Evolutionary conservation across 2,888 invertebrate genomes (phyloP), one percentile per base, ranked within the genome.

Genomic region (Mongoloraphidia duomilia): DNA sequence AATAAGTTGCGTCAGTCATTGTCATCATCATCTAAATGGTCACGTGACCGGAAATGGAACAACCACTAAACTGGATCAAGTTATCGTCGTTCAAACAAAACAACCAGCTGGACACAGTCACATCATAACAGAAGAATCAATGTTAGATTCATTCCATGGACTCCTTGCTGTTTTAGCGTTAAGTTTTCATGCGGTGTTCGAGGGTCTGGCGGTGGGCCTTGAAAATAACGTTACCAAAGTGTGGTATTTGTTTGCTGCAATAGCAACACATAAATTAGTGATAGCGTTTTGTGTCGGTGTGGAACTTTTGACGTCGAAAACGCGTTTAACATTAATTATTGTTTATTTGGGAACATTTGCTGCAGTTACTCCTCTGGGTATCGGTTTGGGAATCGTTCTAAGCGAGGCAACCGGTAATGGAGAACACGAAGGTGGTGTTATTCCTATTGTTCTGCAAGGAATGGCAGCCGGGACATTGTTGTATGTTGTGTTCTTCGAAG

Each of bases 401-500:
- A 70, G 69, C 53, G 70, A 68, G 42, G 65, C 65, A 11, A 61
- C 59, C 43, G 59, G 61, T 34, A 62, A 62, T 6, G 57, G 63
- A 38, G 63, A 63, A 45, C 64, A 67, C 48, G 60, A 66, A 6
- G 67, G 67, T 3, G 26, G 26, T 6, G 65, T 73, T 0, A 68
- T 71, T 0, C 72, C 74, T 8, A 71, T 75, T 4, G 70, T 76
- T 14, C 66, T 78, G 2, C 82, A 85, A 64, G 84, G 83, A 8
- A 74, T 86, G 69, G 85, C 86, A 0, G 81, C 82, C 45, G 87
- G 87, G 8, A 87, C 87, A 0, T 74, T 87, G 46, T 67, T 87
- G 11, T 87, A 85, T 67, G 83, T 88, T 11, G 84, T 85, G 2
- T 84, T 85, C 67, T 85, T 87, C 66, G 87, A 87, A 66, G 80